phyloP scores from a whole-genome alignment of 2,797 vertebrate species.

The Crax fasciolata region DNA sequence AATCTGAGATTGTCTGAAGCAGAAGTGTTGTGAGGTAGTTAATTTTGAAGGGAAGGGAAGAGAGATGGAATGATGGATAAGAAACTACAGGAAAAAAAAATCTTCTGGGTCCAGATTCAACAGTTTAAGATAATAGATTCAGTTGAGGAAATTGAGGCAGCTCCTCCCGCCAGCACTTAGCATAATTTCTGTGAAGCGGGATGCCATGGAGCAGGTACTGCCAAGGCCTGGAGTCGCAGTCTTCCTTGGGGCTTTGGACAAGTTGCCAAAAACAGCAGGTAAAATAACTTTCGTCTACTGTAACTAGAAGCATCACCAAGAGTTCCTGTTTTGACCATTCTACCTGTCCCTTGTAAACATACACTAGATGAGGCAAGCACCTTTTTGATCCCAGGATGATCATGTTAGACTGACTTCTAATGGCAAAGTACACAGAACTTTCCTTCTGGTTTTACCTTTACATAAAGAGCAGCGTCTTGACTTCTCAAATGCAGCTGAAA shows the following conservation, averaged over 20 bases:
- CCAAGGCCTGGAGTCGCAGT: not conserved
- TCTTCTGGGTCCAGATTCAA: not conserved
- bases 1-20: not conserved
- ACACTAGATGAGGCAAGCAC: not conserved
- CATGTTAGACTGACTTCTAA: not conserved
- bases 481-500: not conserved
- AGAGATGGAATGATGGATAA: not conserved
- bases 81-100: not conserved
- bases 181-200: not conserved
- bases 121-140: not conserved
- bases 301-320: not conserved
- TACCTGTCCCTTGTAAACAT: accelerated
- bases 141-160: not conserved
- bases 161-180: not conserved
- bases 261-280: not conserved
- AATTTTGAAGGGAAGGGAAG: not conserved
- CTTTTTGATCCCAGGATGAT: not conserved
- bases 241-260: not conserved
- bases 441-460: not conserved
- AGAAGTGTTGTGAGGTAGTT: not conserved
- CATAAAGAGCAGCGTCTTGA: not conserved
- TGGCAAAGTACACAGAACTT: accelerated
- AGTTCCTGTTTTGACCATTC: not conserved
- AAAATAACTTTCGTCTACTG: not conserved
- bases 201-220: not conserved